Percentiles rank a stretch among this genome's conserved stretches.
phyloP scores from a whole-genome alignment of 92 coral and sea anemone genomes.

The Zoanthus gigantus region DNA sequence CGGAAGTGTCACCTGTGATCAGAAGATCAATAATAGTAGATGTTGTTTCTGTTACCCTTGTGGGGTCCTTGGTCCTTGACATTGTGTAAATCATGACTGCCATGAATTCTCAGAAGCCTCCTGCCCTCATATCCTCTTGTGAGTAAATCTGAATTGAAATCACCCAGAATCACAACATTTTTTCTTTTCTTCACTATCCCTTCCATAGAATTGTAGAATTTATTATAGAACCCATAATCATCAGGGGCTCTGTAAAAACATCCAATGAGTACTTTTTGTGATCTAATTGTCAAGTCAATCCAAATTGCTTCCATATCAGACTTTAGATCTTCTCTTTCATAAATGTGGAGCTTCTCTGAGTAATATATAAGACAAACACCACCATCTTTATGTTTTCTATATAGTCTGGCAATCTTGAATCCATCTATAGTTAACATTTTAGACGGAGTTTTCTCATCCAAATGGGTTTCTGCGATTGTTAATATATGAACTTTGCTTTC shows the following conservation, averaged over 20 bases:
- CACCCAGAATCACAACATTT: conserved; percentile 45
- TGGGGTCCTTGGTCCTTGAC: conserved; percentile 65
- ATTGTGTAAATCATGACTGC: conserved; percentile 58
- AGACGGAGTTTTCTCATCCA: conserved; percentile 31
- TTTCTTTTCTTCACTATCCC: conserved; percentile 34
- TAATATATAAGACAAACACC: too few species aligned
- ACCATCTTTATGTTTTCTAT: conserved; percentile 53
- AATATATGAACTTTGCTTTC: conserved; percentile 56
- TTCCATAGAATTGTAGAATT: conserved; percentile 58
- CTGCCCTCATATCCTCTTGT: conserved; percentile 58
- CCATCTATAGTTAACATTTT: conserved; percentile 37
- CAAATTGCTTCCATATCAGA: conserved; percentile 53
- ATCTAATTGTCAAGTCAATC: conserved; percentile 55
- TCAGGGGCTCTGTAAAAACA: conserved; percentile 69
- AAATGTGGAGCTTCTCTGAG: conserved; percentile 30
- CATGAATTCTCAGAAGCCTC: conserved; percentile 49
- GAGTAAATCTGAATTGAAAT: conserved; percentile 52
- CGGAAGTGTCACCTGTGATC: conserved; percentile 53
- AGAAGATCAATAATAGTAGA: conserved; percentile 61
- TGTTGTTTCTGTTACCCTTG: conserved; percentile 64
- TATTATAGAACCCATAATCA: conserved; percentile 60
- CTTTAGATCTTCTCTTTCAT: conserved; percentile 33
- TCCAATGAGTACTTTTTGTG: conserved; percentile 60
- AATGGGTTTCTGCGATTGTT: conserved; percentile 60
- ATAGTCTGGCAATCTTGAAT: conserved; percentile 54